Base-by-base conservation (phyloP, 2,888 invertebrate species). In the Leucophenga maculata region DNA sequence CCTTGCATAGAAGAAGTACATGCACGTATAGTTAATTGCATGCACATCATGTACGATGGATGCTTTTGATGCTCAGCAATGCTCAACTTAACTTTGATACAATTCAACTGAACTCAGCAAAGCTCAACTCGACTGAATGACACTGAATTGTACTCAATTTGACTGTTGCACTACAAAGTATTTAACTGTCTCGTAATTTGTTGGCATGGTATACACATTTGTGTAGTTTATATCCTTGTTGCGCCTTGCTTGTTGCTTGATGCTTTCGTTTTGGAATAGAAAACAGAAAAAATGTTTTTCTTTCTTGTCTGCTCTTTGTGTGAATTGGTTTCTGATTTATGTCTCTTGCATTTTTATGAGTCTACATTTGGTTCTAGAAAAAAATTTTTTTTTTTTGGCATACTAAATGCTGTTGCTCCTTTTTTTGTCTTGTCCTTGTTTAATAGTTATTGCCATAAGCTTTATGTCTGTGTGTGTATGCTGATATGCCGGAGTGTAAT, bases 241-340 rank as follows among this genome's bases (percentile, higher is more conserved):
- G 4, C 26, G 39, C 39, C 11, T 11, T 39, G 39, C 11, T 39
- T 6, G 50, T 50, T 50, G 6, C 18, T 50, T 50, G 6, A 4
- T 48, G 48, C 16, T 48, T 4, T 48, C 16, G 3, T 50, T 11
- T 50, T 14, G 6, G 14, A 11, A 16, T 60, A 22, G 9, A 3
- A n/a, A n/a, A n/a, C n/a, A n/a, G n/a, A n/a, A n/a, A n/a, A n/a
- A n/a, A 16, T 44, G 2, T 44, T 60, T 44, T 55, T 13, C 4
- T 44, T 44, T 32, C 13, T 67, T 20, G 20, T 14, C n/a, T 48
- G 13, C 32, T 57, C 20, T 39, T 68, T 60, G 26, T 20, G 60
- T 44, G 18, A 39, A 16, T 32, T 44, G 54, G 13, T 54, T 67
- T 64, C 32, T 77, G 79, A 76, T 78, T 78, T 78, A 74, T 78